Evolutionary conservation across 1,140 invertebrate species (phyloP), one percentile per base, ranked within the genome.

Genomic region (Micrasema longulum): DNA sequence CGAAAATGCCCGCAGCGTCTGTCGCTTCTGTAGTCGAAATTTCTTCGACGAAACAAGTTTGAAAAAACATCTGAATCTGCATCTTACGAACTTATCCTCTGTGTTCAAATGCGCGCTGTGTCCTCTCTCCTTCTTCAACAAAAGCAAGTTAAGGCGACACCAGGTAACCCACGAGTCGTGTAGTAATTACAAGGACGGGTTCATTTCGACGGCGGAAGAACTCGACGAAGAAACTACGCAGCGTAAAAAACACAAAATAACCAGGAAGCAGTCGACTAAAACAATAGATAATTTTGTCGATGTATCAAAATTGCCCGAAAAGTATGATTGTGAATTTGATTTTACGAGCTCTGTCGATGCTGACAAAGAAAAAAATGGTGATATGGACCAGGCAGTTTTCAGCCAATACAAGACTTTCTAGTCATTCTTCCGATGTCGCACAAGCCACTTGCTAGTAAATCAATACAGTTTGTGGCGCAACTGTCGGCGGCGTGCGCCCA

Each of bases 51-150:
- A 31, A 31, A 31, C 2, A 31, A 4, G 26, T 31, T 31, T 31
- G 26, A 31, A 31, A 31, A 31, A 31, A 4, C 26, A 31, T 7
- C 2, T 31, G 26, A 7, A 31, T 31, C 26, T 31, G 26, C 60
- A 64, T 31, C n/a, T 14, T 10, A 12, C 2, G 0, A 64, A 64
- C 14, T 22, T 47, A 11, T 55, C 43, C 7, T 31, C 43, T 26
- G 31, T 64, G 20, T 64, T 23, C 22, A 64, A 64, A 16, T 64
- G 60, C 26, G 18, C 60, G 2, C 20, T 64, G 5, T 64, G 60
- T 14, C 38, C 38, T 0, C n/a, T 14, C 6, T 45, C 60, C 4
- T 64, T 64, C 43, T 64, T 64, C 23, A 64, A 26, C 43, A 64
- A 45, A 16, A 2, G 7, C 4, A 31, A 47, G 2, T 14, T 64